Percentiles rank a stretch among this genome's conserved stretches.
phyloP scores from a whole-genome alignment of 2,113 vertebrate species.

The Pseudorhombus dupliciocellatus region DNA sequence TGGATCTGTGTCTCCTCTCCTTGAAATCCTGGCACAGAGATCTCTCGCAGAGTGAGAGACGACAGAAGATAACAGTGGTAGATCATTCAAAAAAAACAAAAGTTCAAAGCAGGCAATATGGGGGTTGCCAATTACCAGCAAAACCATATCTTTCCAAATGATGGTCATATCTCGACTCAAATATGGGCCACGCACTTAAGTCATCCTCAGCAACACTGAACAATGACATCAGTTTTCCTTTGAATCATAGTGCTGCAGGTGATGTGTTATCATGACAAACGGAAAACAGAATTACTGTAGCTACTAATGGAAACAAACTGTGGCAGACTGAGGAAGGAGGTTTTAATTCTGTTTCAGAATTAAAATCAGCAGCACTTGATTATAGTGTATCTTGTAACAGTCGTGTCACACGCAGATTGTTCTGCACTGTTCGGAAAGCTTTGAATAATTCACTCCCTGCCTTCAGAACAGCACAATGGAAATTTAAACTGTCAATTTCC shows the following conservation, averaged over 20 bases:
- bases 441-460: neutral
- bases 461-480: neutral
- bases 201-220: conserved; percentile 47
- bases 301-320: conserved; percentile 13
- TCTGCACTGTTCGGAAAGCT: neutral
- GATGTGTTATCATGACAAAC: no score
- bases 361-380: conserved; percentile 2
- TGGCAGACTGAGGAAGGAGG: neutral
- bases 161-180: conserved; percentile 46
- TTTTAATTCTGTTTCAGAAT: neutral
- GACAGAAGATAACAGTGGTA: conserved; percentile 39
- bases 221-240: conserved; percentile 43
- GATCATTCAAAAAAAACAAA: conserved; percentile 35
- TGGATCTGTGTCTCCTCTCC: conserved; percentile 56
- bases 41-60: conserved; percentile 36
- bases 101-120: conserved; percentile 37
- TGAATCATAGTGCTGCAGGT: conserved; percentile 50
- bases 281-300: conserved; percentile 12
- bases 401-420: neutral
- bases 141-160: conserved; percentile 54
- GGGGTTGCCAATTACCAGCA: conserved; percentile 39
- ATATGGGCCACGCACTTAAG: conserved; percentile 44
- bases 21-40: conserved; percentile 46
- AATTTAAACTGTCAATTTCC: neutral
- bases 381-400: neutral